A percentile compares a stretch with the other conserved stretches of the same genome.
Conservation (phyloP, 2,888 invertebrate genomes). For the Apoderus coryli region DNA sequence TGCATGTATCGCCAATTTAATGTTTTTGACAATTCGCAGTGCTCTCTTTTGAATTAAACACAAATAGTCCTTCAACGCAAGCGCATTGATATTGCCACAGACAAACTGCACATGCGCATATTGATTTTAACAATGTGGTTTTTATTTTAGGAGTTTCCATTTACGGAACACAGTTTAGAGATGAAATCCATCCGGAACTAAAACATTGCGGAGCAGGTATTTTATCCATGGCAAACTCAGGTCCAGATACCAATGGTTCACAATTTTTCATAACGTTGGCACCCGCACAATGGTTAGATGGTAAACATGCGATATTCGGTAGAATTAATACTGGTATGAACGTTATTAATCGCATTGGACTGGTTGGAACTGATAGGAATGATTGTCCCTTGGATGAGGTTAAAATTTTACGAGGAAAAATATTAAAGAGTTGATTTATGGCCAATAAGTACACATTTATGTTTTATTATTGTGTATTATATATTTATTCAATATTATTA, state of each 20-base stretch:
- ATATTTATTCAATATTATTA: too few species aligned
- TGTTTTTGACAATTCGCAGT: too few species aligned
- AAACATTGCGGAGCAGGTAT: slow-evolving; percentile 91
- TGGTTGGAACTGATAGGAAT: slow-evolving; percentile 85
- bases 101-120: too few species aligned
- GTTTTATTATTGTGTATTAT: too few species aligned
- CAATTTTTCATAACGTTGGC: slow-evolving; percentile 97
- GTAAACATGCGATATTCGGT: slow-evolving; percentile 95
- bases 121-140: too few species aligned
- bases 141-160: slow-evolving; percentile 92
- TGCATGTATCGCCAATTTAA: too few species aligned
- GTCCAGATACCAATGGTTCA: slow-evolving; percentile 91
- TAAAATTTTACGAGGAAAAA: slow-evolving; percentile 49
- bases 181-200: slow-evolving; percentile 86
- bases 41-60: too few species aligned
- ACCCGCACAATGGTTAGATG: slow-evolving; percentile 95
- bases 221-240: slow-evolving; percentile 96
- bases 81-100: too few species aligned
- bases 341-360: slow-evolving; percentile 81
- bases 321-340: slow-evolving; percentile 78
- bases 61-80: too few species aligned
- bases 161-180: slow-evolving; percentile 88
- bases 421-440: slow-evolving; percentile 31
- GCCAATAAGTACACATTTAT: too few species aligned
- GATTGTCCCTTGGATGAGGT: slow-evolving; percentile 86